phyloP scores from a whole-genome alignment of 1,140 invertebrate genomes.

The Oryzaephilus surinamensis region DNA sequence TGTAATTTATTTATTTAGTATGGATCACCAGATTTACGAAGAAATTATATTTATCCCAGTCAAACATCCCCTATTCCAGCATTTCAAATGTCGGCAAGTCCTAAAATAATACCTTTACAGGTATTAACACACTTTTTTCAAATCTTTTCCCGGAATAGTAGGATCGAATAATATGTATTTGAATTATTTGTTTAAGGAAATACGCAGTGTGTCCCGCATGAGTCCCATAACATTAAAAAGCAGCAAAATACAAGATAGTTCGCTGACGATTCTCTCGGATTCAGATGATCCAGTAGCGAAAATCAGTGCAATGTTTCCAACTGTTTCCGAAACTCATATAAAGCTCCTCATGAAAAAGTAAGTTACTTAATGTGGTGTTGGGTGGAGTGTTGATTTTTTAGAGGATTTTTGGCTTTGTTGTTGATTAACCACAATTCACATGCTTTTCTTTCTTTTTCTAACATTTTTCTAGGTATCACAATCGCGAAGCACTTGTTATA shows the following conservation, averaged over 20 bases:
- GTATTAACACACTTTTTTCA: conserved; percentile 17
- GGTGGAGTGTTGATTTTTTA: no score
- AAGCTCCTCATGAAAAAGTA: conserved; percentile 79
- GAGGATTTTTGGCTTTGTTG: neutral
- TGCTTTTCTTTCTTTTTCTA: conserved; percentile 15
- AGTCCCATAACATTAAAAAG: conserved; percentile 37
- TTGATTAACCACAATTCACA: conserved; percentile 10
- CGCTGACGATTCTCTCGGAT: conserved; percentile 46
- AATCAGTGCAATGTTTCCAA: conserved; percentile 84
- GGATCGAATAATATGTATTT: no score
- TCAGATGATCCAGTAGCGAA: conserved; percentile 64
- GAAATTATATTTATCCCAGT: conserved; percentile 36
- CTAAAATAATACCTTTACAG: conserved; percentile 27
- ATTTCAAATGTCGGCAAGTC: conserved; percentile 32
- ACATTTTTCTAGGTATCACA: conserved; percentile 62
- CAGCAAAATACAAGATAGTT: conserved; percentile 55
- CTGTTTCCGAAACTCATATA: conserved; percentile 79
- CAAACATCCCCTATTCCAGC: conserved; percentile 35
- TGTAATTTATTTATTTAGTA: conserved; percentile 22
- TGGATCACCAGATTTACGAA: conserved; percentile 35
- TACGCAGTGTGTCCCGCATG: conserved; percentile 26
- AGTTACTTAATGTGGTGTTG: conserved; percentile 32
- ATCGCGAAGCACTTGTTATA: conserved; percentile 83
- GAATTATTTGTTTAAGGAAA: conserved; percentile 30
- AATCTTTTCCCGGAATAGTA: neutral